Evolutionary conservation across 2,888 invertebrate genomes (phyloP).

Genomic region (Gortyna flavago): DNA sequence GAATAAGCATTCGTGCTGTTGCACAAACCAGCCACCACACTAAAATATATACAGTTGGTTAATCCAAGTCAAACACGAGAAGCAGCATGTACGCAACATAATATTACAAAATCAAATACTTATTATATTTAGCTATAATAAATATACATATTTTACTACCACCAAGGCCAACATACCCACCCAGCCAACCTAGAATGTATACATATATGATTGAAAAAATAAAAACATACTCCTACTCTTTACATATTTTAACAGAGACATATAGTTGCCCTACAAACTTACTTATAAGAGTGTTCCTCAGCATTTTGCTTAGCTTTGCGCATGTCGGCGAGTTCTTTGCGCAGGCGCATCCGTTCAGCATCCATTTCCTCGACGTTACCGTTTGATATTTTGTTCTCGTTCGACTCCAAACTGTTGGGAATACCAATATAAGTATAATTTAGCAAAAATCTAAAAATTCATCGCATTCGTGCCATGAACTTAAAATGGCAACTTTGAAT

Average conservation of each 20-base stretch:
- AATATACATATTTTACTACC: slow-evolving; percentile 21
- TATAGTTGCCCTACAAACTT: slow-evolving; percentile 69
- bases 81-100: slow-evolving; percentile 7
- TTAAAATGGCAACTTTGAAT: not conserved
- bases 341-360: slow-evolving; percentile 88
- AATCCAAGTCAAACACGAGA: slow-evolving; percentile 3
- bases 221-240: not conserved
- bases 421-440: too few species aligned
- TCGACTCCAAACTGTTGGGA: slow-evolving; percentile 76
- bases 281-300: slow-evolving; percentile 91
- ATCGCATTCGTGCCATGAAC: not conserved
- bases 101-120: slow-evolving; percentile 11
- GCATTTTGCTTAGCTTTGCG: slow-evolving; percentile 90
- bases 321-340: slow-evolving; percentile 90
- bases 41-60: slow-evolving; percentile 24
- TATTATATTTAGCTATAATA: slow-evolving; percentile 32
- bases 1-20: slow-evolving; percentile 45
- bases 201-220: not conserved
- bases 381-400: slow-evolving; percentile 80
- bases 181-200: slow-evolving; percentile 34
- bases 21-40: slow-evolving; percentile 50
- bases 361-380: slow-evolving; percentile 85
- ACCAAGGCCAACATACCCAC: slow-evolving; percentile 53
- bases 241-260: not conserved
- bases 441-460: not conserved